Base-by-base conservation (phyloP, 2,888 invertebrate species). In the Dexiosoma caninum region DNA sequence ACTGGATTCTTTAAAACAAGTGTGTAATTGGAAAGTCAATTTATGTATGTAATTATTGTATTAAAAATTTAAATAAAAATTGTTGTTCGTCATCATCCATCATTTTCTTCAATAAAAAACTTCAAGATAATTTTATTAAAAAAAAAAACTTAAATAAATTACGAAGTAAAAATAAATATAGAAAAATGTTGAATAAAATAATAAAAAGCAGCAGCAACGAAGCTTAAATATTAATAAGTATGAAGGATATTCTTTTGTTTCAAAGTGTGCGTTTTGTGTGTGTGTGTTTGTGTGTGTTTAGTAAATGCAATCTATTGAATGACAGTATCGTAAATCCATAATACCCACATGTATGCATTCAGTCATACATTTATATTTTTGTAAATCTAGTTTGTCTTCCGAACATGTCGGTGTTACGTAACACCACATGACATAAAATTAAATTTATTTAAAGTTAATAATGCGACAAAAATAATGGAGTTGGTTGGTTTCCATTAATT, bases 381-480 rank as follows among this genome's bases (percentile, higher is more conserved):
- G 6, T 8, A 19, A 10, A 6, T 60, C 1, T 19, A 44, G 2
- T n/a, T 57, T 21, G n/a, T 40, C 35, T 53, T 23, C 19, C 49
- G 37, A 51, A 53, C 35, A 46, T 46, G 35, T 37, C 57, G 16
- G 30, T 62, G 16, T 23, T 23, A 21, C 53, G 6, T 27, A 10
- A 55, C 19, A 53, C n/a, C 32, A 32, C 37, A 46, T 71, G 60
- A 46, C 55, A 74, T 46, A 9, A 72, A 62, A 64, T 42, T 37
- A 35, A 51, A 76, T 76, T 76, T 76, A 69, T 67, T 67, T 44
- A 60, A 67, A 76, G 67, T 76, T 44, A 60, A 67, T 67, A 59
- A 60, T 64, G 64, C 51, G 32, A 59, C 35, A 42, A 44, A 44
- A 60, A 60, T 60, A 51, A 60, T 60, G 44, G 35, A 3, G 12